Evolutionary conservation across 1,140 invertebrate genomes (phyloP).

Genomic region (Drosophila hydei): DNA sequence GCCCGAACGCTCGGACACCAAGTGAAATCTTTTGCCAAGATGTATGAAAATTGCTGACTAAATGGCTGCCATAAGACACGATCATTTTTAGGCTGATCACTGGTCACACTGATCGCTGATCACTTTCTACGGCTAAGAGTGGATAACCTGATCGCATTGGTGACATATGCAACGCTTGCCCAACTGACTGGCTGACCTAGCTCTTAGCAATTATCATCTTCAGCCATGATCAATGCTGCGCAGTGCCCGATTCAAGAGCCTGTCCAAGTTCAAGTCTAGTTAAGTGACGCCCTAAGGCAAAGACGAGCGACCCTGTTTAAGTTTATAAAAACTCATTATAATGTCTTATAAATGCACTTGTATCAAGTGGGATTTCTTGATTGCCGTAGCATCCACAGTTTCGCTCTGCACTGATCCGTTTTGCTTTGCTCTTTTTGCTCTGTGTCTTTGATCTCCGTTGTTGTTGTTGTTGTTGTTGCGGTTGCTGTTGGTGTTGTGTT

Average conservation of each 20-base stretch:
- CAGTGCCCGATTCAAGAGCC: constrained; percentile 40
- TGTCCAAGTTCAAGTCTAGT: constrained; percentile 72
- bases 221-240: constrained; percentile 55
- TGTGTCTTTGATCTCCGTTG: constrained; percentile 8
- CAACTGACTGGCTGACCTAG: constrained; percentile 61
- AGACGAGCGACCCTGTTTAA: constrained; percentile 72
- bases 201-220: constrained; percentile 72
- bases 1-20: constrained; percentile 33
- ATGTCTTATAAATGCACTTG: constrained; percentile 82
- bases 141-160: constrained; percentile 50
- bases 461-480: constrained; percentile 2
- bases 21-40: constrained; percentile 56
- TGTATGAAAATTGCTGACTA: constrained; percentile 76
- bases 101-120: constrained; percentile 37
- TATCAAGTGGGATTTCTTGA: constrained; percentile 82
- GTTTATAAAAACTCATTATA: constrained; percentile 83
- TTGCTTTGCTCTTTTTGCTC: constrained; percentile 28
- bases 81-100: constrained; percentile 34
- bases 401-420: constrained; percentile 32
- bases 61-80: constrained; percentile 65
- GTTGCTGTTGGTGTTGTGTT: background rate
- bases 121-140: constrained; percentile 61
- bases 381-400: constrained; percentile 44
- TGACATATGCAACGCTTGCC: constrained; percentile 58
- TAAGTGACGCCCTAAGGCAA: constrained; percentile 77